phyloP scores from a whole-genome alignment of 2,888 invertebrate genomes.

The Ferrisia virgata region DNA sequence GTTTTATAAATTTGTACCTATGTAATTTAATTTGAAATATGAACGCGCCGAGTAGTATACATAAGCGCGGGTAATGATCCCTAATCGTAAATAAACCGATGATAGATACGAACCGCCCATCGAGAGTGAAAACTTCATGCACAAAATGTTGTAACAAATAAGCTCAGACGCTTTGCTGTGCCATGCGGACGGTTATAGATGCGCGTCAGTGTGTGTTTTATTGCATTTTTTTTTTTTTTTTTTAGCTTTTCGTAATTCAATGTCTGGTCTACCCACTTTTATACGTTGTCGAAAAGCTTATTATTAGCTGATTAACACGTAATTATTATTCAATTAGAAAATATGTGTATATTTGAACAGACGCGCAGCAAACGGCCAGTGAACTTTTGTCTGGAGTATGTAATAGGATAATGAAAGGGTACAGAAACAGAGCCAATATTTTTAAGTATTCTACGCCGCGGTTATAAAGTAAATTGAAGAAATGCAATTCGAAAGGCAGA shows the following conservation, averaged over 20 bases:
- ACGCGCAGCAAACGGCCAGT: background rate
- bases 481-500: too few species aligned
- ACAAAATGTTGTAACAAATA: background rate
- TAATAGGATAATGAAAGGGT: too few species aligned
- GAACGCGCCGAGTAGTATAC: background rate
- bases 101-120: slow-evolving; percentile 13
- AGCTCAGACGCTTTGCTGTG: background rate
- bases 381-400: background rate
- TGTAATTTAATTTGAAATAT: slow-evolving; percentile 26
- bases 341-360: too few species aligned
- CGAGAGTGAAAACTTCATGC: background rate
- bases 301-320: background rate
- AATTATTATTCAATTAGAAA: background rate
- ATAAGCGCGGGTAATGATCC: slow-evolving; percentile 6
- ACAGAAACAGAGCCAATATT: too few species aligned
- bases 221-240: background rate
- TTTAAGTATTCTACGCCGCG: too few species aligned
- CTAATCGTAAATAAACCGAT: slow-evolving; percentile 16
- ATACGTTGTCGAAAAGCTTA: background rate
- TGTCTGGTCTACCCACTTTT: background rate
- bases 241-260: background rate
- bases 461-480: too few species aligned
- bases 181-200: background rate
- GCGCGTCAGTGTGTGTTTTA: background rate
- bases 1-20: slow-evolving; percentile 13